A percentile compares a stretch with the other conserved stretches of the same genome.
Conservation (phyloP, 2,888 invertebrate genomes). For the Synanthedon andrenaeformis region DNA sequence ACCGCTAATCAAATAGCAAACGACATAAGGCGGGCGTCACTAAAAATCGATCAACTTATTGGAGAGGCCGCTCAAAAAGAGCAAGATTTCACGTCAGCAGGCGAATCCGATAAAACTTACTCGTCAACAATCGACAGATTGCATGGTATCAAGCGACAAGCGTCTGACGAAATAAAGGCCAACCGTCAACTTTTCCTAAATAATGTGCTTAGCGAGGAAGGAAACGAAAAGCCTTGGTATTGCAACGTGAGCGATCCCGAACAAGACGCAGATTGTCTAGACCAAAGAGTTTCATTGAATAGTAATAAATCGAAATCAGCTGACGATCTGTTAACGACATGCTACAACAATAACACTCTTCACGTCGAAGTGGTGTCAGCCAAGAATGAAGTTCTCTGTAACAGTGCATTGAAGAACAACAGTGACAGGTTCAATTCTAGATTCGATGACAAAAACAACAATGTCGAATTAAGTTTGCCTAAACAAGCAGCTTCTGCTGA, state of each 20-base stretch:
- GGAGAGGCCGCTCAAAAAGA: constrained; percentile 51
- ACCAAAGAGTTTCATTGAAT: constrained; percentile 38
- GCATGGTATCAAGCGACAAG: constrained; percentile 68
- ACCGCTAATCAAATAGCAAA: constrained; percentile 68
- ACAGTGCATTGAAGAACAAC: constrained; percentile 38
- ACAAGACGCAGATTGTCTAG: constrained; percentile 51
- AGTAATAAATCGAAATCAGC: constrained; percentile 46
- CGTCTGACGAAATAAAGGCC: constrained; percentile 58
- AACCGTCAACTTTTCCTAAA: constrained; percentile 56
- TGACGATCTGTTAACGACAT: constrained; percentile 40
- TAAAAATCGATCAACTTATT: constrained; percentile 68
- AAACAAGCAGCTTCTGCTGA: constrained; percentile 46
- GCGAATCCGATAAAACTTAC: constrained; percentile 61
- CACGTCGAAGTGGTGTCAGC: constrained; percentile 49
- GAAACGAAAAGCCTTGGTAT: constrained; percentile 62
- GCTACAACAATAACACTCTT: constrained; percentile 35
- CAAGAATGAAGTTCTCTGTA: constrained; percentile 57
- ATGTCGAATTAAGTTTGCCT: constrained; percentile 32
- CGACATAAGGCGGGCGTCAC: constrained; percentile 67
- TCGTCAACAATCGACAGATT: constrained; percentile 68
- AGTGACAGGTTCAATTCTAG: constrained; percentile 35
- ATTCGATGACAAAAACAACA: constrained; percentile 47
- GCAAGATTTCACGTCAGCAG: constrained; percentile 28
- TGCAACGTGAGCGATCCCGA: constrained; percentile 65
- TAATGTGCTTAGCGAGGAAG: constrained; percentile 54